Conservation (phyloP, 2,797 vertebrate genomes). For the Ptychadena robeensis region DNA sequence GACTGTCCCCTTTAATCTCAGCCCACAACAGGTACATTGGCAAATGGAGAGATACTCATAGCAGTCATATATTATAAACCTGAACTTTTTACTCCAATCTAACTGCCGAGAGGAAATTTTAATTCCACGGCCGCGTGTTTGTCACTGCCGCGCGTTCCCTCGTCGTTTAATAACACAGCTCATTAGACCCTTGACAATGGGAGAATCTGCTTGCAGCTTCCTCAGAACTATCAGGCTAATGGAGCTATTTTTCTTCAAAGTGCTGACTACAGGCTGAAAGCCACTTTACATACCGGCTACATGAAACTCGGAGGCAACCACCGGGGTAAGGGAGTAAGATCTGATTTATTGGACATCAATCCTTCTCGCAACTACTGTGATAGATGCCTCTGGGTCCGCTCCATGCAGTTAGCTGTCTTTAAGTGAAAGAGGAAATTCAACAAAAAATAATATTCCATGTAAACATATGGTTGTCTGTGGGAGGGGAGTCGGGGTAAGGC, state of each 20-base stretch:
- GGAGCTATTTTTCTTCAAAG: conserved; percentile 25
- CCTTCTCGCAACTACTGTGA: too few species aligned
- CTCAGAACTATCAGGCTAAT: not conserved
- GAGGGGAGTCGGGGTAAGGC: too few species aligned
- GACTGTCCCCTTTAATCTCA: too few species aligned
- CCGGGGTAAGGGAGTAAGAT: not conserved
- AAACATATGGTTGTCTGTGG: too few species aligned
- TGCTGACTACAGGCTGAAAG: conserved; percentile 31
- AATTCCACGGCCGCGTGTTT: not conserved
- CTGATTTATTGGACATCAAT: conserved; percentile 4
- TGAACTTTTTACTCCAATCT: conserved; percentile 53
- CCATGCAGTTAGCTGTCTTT: too few species aligned
- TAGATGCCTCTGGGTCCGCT: too few species aligned
- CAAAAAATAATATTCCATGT: too few species aligned
- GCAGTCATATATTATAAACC: conserved; percentile 21
- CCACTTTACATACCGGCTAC: not conserved
- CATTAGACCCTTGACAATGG: conserved; percentile 61
- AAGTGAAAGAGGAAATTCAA: too few species aligned
- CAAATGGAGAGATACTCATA: not conserved
- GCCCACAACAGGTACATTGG: too few species aligned
- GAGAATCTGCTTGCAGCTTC: conserved; percentile 43
- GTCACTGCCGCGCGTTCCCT: conserved; percentile 27
- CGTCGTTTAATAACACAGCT: conserved; percentile 61
- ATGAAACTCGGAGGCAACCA: conserved; percentile 1
- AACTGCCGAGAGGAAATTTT: conserved; percentile 16